These are phyloP conservation scores for Philereme vetulata DNA, from an alignment of 2,888 invertebrate genomes.

Conservation along the genomic window DNA sequence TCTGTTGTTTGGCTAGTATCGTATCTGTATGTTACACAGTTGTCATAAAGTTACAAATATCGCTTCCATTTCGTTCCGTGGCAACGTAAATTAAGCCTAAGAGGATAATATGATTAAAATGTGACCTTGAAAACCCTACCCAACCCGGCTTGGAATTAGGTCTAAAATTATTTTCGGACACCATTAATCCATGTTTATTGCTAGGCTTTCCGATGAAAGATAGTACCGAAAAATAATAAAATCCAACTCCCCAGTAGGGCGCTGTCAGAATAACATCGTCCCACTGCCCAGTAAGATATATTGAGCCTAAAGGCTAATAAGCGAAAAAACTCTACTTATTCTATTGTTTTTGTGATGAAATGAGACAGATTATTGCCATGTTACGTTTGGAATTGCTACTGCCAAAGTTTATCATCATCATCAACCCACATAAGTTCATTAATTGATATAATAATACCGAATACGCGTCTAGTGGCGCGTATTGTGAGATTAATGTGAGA, in stretches of 20 bases:
- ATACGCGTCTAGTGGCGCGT: too few relatives aligned
- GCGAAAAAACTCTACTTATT: conserved; percentile 18
- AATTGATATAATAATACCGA: too few relatives aligned
- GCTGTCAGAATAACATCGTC: conserved; percentile 25
- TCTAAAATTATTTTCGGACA: conserved; percentile 7
- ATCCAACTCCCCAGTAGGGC: conserved; percentile 11
- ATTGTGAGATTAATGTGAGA: too few relatives aligned
- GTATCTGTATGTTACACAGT: too few relatives aligned
- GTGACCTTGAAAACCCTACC: too few relatives aligned
- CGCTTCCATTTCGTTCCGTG: too few relatives aligned
- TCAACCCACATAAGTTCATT: not conserved
- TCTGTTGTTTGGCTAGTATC: too few relatives aligned
- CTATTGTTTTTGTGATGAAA: conserved; percentile 25
- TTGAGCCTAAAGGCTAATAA: conserved; percentile 28
- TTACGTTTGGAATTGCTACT: not conserved
- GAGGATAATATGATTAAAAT: too few relatives aligned
- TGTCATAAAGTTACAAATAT: too few relatives aligned
- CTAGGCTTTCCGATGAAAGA: conserved; percentile 8
- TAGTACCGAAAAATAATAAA: conserved; percentile 23
- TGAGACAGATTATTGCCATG: conserved; percentile 5
- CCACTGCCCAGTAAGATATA: conserved; percentile 26
- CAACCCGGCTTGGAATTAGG: not conserved
- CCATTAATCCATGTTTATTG: conserved; percentile 11
- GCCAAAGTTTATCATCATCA: not conserved
- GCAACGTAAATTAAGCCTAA: too few relatives aligned